Conservation (phyloP, 1,140 invertebrate genomes). For the Gyrodactylus salaris region DNA sequence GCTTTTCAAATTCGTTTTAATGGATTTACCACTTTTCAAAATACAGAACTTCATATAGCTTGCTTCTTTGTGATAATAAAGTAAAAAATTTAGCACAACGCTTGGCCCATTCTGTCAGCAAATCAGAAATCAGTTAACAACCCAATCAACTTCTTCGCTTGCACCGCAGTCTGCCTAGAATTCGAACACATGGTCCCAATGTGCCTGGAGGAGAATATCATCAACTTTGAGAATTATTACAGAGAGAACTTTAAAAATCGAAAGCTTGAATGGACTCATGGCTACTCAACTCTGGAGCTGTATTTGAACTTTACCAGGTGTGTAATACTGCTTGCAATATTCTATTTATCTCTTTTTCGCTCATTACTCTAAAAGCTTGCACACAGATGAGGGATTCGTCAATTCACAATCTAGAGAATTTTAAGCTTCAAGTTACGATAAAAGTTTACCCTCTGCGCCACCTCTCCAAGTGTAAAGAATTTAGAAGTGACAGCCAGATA, state of each 20-base stretch:
- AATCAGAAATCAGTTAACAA: not conserved
- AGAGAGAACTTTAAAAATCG: not conserved
- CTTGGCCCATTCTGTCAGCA: not conserved
- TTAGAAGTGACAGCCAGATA: too few relatives aligned
- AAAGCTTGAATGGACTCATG: not conserved
- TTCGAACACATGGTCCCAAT: not conserved
- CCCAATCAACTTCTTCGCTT: not conserved
- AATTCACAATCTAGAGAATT: too few relatives aligned
- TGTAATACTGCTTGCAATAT: too few relatives aligned
- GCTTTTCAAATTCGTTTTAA: too few relatives aligned
- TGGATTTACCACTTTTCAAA: too few relatives aligned
- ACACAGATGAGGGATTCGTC: too few relatives aligned
- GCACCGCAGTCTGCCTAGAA: not conserved
- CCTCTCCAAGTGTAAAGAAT: too few relatives aligned
- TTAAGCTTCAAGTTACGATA: too few relatives aligned
- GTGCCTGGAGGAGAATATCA: not conserved
- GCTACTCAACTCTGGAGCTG: not conserved
- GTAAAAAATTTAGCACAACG: not conserved
- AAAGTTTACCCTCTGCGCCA: too few relatives aligned
- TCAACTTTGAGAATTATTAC: not conserved
- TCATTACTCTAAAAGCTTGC: too few relatives aligned
- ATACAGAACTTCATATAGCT: too few relatives aligned
- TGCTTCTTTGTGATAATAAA: not conserved
- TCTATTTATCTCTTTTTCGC: too few relatives aligned
- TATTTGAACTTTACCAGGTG: not conserved